Evolutionary conservation across 2,888 invertebrate genomes (phyloP).

Genomic region (Hyposoter dolosus): DNA sequence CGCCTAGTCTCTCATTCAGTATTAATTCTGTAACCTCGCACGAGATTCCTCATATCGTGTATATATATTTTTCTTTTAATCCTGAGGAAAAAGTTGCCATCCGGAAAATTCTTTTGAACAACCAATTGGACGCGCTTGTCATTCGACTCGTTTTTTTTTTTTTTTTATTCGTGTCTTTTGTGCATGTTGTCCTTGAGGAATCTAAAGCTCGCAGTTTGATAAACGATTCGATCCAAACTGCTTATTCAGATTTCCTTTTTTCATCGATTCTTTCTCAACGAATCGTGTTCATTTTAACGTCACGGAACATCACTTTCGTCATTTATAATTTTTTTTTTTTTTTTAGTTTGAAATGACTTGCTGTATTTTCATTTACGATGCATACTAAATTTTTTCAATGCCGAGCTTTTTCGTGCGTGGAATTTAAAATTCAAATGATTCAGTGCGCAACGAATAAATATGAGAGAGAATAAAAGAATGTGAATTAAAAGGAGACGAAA

Average conservation of each 20-base stretch:
- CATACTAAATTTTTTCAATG: not conserved
- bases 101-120: not conserved
- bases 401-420: not conserved
- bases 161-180: not conserved
- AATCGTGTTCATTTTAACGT: not conserved
- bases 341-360: not conserved
- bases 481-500: not conserved
- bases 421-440: not conserved
- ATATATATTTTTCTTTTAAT: constrained; percentile 10
- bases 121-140: not conserved
- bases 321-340: not conserved
- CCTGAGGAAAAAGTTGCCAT: not conserved
- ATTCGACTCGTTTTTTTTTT: not conserved
- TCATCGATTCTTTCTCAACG: not conserved
- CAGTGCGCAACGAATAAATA: not conserved
- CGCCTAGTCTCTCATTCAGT: constrained; percentile 10
- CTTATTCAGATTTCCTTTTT: not conserved
- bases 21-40: not conserved
- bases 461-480: not conserved
- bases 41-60: constrained; percentile 22
- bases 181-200: not conserved
- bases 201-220: not conserved
- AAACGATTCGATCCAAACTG: constrained; percentile 2
- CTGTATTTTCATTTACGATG: not conserved
- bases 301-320: not conserved